These are phyloP conservation scores for Sebastes matsubarae DNA, from an alignment of 2,797 vertebrate genomes.

Conservation along the genomic window DNA sequence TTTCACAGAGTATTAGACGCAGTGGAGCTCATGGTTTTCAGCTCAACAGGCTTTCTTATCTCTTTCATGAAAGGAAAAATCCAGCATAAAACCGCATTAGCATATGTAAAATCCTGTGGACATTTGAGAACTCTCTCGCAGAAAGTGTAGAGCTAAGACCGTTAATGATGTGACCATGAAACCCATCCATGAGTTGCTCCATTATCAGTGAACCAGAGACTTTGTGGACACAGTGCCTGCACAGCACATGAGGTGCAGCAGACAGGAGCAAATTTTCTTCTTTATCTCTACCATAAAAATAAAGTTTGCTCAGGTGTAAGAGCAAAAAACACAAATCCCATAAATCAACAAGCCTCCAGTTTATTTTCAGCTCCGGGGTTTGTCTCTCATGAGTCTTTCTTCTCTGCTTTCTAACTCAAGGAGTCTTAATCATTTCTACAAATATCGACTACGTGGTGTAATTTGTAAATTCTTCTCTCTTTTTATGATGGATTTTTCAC, in stretches of 20 bases:
- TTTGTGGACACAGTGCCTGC: slow-evolving; percentile 15
- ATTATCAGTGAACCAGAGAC: slow-evolving; percentile 17
- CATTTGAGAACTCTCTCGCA: slow-evolving; percentile 21
- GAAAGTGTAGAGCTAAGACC: slow-evolving; percentile 8
- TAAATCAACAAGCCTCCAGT: slow-evolving; percentile 22
- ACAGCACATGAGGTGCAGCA: background rate
- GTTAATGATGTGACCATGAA: slow-evolving; percentile 33
- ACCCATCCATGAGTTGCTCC: slow-evolving; percentile 15
- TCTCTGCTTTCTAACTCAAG: background rate
- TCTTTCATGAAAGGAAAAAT: slow-evolving; percentile 17
- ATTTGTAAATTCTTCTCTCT: slow-evolving; percentile 24
- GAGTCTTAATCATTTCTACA: slow-evolving; percentile 23
- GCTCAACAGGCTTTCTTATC: slow-evolving; percentile 12
- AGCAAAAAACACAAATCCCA: slow-evolving; percentile 5
- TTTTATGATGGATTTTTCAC: slow-evolving; percentile 45
- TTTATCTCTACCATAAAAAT: slow-evolving; percentile 15
- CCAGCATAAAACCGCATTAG: slow-evolving; percentile 22
- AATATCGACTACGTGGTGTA: slow-evolving; percentile 39
- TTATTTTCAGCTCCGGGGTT: slow-evolving; percentile 25
- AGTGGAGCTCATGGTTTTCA: slow-evolving; percentile 12
- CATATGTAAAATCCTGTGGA: slow-evolving; percentile 12
- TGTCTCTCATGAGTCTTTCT: slow-evolving; percentile 3
- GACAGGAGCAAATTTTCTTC: background rate
- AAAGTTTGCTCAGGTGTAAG: slow-evolving; percentile 17
- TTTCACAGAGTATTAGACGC: slow-evolving; percentile 8